Evolutionary conservation across 1,140 invertebrate species (phyloP).

Genomic region (Potamilus streckersoni): DNA sequence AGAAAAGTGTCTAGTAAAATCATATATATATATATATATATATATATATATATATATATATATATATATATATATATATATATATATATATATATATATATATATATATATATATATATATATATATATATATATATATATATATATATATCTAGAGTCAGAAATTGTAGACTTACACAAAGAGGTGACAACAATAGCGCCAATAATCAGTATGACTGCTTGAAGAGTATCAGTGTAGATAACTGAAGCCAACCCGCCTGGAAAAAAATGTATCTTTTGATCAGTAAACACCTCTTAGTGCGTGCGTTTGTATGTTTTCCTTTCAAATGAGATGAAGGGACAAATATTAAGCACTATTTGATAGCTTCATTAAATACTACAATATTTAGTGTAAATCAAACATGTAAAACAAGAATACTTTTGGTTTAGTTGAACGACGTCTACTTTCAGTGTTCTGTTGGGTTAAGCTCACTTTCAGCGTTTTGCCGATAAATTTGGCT

Average conservation of each 20-base stretch:
- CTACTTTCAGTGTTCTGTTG: no score
- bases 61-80: no score
- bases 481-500: no score
- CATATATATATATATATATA: no score
- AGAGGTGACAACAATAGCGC: constrained; percentile 70
- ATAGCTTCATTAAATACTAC: neutral
- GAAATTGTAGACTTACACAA: constrained; percentile 54
- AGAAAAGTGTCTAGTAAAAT: no score
- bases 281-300: neutral
- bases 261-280: constrained; percentile 39
- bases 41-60: no score
- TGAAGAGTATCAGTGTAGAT: constrained; percentile 75
- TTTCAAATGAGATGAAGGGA: neutral
- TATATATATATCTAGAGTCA: no score
- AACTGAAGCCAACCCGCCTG: constrained; percentile 71
- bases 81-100: no score
- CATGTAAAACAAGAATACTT: neutral
- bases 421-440: neutral
- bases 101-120: no score
- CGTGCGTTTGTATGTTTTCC: no score
- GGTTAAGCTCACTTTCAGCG: no score
- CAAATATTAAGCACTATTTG: neutral
- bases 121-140: no score
- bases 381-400: neutral
- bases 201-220: constrained; percentile 72